These are phyloP conservation scores for Dynastes tityus DNA, from an alignment of 2,888 invertebrate genomes.

Conservation along the genomic window DNA sequence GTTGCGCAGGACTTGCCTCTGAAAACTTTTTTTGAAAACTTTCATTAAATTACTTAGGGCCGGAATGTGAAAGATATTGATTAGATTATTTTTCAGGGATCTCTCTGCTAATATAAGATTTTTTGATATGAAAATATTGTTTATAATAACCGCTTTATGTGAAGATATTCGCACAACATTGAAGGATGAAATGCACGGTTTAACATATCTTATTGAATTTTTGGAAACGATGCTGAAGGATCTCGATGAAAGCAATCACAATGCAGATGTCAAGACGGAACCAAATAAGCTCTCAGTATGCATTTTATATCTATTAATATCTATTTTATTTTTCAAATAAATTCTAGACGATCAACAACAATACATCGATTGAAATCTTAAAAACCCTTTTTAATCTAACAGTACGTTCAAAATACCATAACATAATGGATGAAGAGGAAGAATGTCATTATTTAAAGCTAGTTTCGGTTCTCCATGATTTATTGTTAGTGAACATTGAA, in stretches of 20 bases:
- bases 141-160: conserved; percentile 89
- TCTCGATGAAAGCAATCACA: conserved; percentile 56
- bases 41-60: no score
- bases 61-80: not conserved
- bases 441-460: conserved; percentile 82
- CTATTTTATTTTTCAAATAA: not conserved
- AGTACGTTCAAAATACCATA: conserved; percentile 69
- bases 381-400: conserved; percentile 87
- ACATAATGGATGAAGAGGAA: conserved; percentile 75
- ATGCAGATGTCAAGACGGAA: conserved; percentile 56
- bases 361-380: conserved; percentile 81
- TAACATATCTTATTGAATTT: conserved; percentile 79
- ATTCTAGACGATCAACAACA: conserved; percentile 64
- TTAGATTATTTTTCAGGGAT: conserved; percentile 66
- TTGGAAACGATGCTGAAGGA: conserved; percentile 77
- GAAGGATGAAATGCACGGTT: conserved; percentile 79
- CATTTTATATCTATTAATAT: not conserved
- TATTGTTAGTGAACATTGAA: conserved; percentile 77
- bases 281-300: conserved; percentile 41
- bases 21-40: no score
- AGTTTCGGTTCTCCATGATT: conserved; percentile 80
- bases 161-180: conserved; percentile 79
- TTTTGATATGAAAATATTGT: conserved; percentile 91
- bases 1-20: no score
- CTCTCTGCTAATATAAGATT: conserved; percentile 83